Evolutionary conservation across 2,888 invertebrate genomes (phyloP), one percentile per base, ranked within the genome.

Genomic region (Pammene aurita): DNA sequence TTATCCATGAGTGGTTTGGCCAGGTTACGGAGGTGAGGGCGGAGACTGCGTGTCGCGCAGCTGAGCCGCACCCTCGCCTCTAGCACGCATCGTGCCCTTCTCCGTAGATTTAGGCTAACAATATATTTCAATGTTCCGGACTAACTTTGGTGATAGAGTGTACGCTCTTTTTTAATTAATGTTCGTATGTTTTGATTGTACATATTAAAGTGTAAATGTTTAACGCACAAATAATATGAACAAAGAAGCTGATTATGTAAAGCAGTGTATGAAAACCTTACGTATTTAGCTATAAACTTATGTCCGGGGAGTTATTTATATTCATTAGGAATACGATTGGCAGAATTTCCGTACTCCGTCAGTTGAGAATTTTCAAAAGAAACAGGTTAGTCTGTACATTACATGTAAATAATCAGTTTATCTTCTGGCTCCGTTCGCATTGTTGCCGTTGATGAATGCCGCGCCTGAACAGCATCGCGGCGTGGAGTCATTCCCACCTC

Each of bases 131-230:
- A 84, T 81, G 79, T 89, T 90, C 81, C 71, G 83, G 88, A 90
- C 80, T 80, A 84, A 72, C 84, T 90, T 89, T 81, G 85, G 82
- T 87, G 86, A 88, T 90, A 88, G 89, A 87, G 84, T 57, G 41
- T 86, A 85, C 77, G 87, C 88, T 90, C 84, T 89, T 90, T 88
- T 87, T 83, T 13, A 81, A 87, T 85, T 89, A 85, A 89, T 89
- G 89, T 89, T 89, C 84, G 89, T 91, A 90, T 90, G 87, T 89
- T 90, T 92, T 90, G 90, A 84, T n/a, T 92, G 92, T 92, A 92
- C 87, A 92, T 92, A 92, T 89, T 92, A 91, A 92, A 84, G 86
- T 90, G 88, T 92, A 92, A 91, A 91, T 90, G 90, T 92, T 90
- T 90, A 92, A 92, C 92, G 92, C 92, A 92, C 92, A 92, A 92